phyloP scores from a whole-genome alignment of 2,113 vertebrate species.

The Neomonachus schauinslandi region DNA sequence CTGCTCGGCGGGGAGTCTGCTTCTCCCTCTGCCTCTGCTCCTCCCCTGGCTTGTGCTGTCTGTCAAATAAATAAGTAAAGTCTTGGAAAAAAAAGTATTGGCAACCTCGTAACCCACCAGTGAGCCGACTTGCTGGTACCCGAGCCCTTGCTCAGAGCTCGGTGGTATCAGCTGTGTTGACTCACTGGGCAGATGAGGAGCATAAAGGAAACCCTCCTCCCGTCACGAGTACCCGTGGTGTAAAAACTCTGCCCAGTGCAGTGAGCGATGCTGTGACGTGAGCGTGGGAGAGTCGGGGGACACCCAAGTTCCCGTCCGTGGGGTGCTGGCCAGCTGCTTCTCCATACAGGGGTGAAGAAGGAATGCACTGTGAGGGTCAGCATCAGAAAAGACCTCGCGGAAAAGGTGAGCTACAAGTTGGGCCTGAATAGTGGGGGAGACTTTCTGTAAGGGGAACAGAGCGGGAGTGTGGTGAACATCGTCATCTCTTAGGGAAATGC shows the following conservation, averaged over 20 bases:
- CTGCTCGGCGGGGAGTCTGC: too few relatives aligned
- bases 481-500: not conserved
- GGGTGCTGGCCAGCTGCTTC: not conserved
- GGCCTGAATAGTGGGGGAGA: not conserved
- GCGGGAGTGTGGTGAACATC: not conserved
- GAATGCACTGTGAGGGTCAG: rapidly evolving
- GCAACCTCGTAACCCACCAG: rapidly evolving
- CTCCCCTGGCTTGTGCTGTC: too few relatives aligned
- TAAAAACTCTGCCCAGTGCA: not conserved
- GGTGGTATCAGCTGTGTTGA: not conserved
- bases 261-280: rapidly evolving
- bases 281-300: not conserved
- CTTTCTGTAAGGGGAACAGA: too few relatives aligned
- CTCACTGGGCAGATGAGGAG: not conserved
- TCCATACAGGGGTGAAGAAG: not conserved
- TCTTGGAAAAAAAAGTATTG: too few relatives aligned
- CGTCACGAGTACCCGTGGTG: rapidly evolving
- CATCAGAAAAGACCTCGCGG: rapidly evolving
- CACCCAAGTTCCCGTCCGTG: rapidly evolving
- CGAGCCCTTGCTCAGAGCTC: not conserved
- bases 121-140: not conserved
- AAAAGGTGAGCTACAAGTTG: too few relatives aligned
- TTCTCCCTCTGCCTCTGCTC: too few relatives aligned
- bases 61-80: too few relatives aligned
- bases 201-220: too few relatives aligned